Evolutionary conservation across 2,113 vertebrate genomes (phyloP).

Genomic region (Crotalus viridis): DNA sequence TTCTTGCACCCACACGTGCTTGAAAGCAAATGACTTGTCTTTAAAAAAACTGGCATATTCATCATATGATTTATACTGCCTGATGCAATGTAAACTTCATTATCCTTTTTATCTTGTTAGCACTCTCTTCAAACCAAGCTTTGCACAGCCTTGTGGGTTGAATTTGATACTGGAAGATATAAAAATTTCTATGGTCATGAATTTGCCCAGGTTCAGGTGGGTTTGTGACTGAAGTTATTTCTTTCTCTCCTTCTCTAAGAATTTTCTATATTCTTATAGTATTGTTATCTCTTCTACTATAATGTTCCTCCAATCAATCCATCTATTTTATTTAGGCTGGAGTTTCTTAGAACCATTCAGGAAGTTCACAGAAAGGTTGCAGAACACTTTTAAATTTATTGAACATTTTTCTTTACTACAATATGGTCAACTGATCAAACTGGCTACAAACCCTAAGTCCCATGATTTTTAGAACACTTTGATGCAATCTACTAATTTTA

Average conservation of each 20-base stretch:
- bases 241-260: not conserved
- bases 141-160: constrained; percentile 15
- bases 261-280: not conserved
- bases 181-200: not conserved
- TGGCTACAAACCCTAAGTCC: too few relatives aligned
- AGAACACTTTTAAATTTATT: not conserved
- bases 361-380: not conserved
- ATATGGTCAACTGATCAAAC: not conserved
- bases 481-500: not conserved
- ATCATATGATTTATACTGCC: not conserved
- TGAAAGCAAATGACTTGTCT: not conserved
- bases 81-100: not conserved
- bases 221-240: not conserved
- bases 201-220: not conserved
- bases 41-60: not conserved
- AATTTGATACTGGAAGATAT: constrained; percentile 11
- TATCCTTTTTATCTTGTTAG: not conserved
- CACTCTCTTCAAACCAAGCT: not conserved
- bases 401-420: not conserved
- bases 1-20: not conserved
- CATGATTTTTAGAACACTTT: not conserved
- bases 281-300: not conserved
- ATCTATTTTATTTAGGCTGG: not conserved
- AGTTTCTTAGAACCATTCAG: not conserved
- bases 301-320: not conserved